Base-by-base conservation (phyloP, 2,888 invertebrate species). In the Gibbula magus region DNA sequence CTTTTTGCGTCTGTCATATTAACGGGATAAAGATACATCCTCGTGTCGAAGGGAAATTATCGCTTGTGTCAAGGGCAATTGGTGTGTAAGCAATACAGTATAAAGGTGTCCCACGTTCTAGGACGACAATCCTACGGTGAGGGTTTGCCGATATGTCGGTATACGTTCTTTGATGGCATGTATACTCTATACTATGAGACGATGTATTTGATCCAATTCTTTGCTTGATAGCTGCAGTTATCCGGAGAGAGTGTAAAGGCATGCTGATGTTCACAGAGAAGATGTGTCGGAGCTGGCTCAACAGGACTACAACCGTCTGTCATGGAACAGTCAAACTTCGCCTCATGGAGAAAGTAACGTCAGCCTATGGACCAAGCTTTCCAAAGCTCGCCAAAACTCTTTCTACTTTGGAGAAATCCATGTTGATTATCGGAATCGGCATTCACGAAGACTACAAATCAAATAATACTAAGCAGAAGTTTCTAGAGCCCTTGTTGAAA, bases 181-280 rank as follows among this genome's bases (percentile, higher is more conserved):
- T n/a, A n/a, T n/a, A n/a, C n/a, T n/a, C n/a, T n/a, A n/a, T n/a
- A n/a, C n/a, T n/a, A n/a, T n/a, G n/a, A n/a, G n/a, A n/a, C n/a
- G n/a, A n/a, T n/a, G n/a, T n/a, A n/a, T n/a, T 35, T 45, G 1
- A 45, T 45, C 4, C 45, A 45, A 18, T 29, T 7, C 2, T n/a
- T n/a, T n/a, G n/a, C n/a, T 39, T 75, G 16, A 7, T 1, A 51
- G 74, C 25, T 70, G 13, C 73, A 81, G 81, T 25, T 2, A 52
- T 81, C 8, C 25, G 32, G 29, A 75, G 52, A 0, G 75, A 78
- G 7, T 81, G 81, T 35, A 32, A n/a, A 1, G 73, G 76, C 35
- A 75, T 81, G 75, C 76, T 75, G 67, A 81, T 81, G 78, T 76
- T 81, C 20, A 81, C 81, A 16, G 81, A 81, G 16, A 81, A 81